Evolutionary conservation across 2,113 vertebrate species (phyloP), one percentile per base, ranked within the genome.

Genomic region (Cyphomyrus plagiostoma): DNA sequence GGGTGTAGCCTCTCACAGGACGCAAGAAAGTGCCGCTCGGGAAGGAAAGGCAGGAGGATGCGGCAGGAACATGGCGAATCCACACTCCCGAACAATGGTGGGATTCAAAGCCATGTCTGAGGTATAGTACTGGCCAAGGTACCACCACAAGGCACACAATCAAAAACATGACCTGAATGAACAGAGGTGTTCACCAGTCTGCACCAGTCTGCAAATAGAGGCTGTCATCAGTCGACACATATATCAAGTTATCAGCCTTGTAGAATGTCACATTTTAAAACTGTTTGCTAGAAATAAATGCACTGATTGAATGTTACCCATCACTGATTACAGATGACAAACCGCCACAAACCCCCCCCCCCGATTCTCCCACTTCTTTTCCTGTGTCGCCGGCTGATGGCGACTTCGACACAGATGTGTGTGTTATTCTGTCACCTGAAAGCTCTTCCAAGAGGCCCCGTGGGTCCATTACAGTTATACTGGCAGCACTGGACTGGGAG

Each of bases 301-400:
- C 77, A 82, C 77, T 82, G 77, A 82, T 82, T 82, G 42, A 82
- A 82, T 82, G 30, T 82, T 82, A 39, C 42, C 42, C 77, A 82
- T 82, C 42, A 82, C 77, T 82, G 77, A 82, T 39, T 82, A 82
- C 42, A 19, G 42, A 23, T 42, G 39, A 39, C 42, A 82, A 82
- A 45, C 35, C 45, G 35, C 9, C n/a, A 9, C n/a, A 23, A 0
- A 1, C 21, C 1, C 21, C 6, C 21, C 6, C 6, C 58, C 2
- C 2, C 0, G 62, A 70, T 13, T 11, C n/a, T 26, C 62, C 62
- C n/a, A 0, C 9, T 13, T 10, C n/a, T n/a, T 13, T 26, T 66
- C n/a, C 62, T 1, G 0, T 10, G 1, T 66, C 9, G 3, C 62
- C 3, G n/a, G 62, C n/a, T 66, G 10, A 26, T 1, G n/a, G n/a